These are phyloP conservation scores for Synergus laeviventris DNA, from an alignment of 2,888 invertebrate species.

Conservation along the genomic window DNA sequence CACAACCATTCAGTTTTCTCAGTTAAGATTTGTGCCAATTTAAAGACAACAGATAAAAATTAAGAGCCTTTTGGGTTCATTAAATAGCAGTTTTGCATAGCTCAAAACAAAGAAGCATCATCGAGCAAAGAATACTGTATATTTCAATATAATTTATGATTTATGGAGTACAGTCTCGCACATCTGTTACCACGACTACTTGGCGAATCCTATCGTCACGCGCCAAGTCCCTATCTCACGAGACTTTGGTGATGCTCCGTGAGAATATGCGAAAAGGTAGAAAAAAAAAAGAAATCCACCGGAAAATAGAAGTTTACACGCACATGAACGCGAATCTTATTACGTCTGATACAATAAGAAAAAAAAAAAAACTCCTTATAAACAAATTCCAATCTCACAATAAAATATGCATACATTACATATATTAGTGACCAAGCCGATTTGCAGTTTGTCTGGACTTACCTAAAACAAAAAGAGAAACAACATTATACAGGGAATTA, in stretches of 20 bases:
- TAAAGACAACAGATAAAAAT: too few relatives aligned
- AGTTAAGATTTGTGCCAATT: too few relatives aligned
- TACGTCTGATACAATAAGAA: neutral
- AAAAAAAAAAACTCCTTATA: neutral
- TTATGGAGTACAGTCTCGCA: constrained; percentile 5
- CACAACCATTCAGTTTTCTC: too few relatives aligned
- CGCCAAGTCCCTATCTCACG: constrained; percentile 14
- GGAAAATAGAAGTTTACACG: constrained; percentile 12
- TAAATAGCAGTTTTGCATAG: constrained; percentile 19
- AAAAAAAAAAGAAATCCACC: neutral
- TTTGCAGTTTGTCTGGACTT: constrained; percentile 8
- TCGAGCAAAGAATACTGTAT: constrained; percentile 1
- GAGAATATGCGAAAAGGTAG: constrained; percentile 29
- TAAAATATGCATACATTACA: neutral
- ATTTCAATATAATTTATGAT: constrained; percentile 29
- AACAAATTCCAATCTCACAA: neutral
- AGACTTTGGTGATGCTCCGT: constrained; percentile 24
- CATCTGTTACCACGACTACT: constrained; percentile 22
- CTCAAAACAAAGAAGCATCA: constrained; percentile 1
- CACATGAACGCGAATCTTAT: neutral
- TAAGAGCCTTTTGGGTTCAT: too few relatives aligned
- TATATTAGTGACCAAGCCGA: neutral
- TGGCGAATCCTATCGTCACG: constrained; percentile 33
- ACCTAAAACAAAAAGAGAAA: constrained; percentile 20
- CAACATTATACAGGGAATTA: neutral